Base-by-base conservation (phyloP, 2,797 vertebrate species). In the Sebastolobus alascanus region DNA sequence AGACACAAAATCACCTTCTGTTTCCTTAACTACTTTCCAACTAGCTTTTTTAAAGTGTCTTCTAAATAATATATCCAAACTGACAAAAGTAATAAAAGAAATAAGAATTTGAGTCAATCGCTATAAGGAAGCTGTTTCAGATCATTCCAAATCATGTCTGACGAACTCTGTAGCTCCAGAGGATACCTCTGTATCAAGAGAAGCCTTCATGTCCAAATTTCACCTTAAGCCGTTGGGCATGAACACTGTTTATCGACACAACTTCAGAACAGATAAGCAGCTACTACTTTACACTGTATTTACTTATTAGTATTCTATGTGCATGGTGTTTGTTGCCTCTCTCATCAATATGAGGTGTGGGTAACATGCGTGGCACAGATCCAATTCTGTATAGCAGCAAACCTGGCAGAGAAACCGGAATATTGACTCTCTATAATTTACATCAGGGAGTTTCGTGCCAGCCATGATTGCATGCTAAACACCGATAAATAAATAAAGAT, bases 401-500 rank as follows among this genome's bases (percentile, higher is more conserved):
- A 82, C 73, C 87, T 89, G 87, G 85, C 88, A 80, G 80, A 84
- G 84, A 94, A 93, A 93, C 85, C 33, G 9, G 69, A 88, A 85
- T 92, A 93, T 94, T 92, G 91, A 94, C 90, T 92, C 65, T 67
- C 80, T 85, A 86, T 93, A 91, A 93, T 94, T 94, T 91, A 90
- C 89, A 93, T 91, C 66, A 69, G 83, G 85, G 91, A 91, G 81
- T 81, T 91, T 84, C 33, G 74, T 90, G 89, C 90, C 84, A 89
- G 75, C 76, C 85, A 71, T 80, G 81, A 91, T 88, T 87, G 88
- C 82, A 90, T 84, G 84, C 92, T 90, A 90, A 91, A 90, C 84
- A 89, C 90, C 37, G 60, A 93, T 94, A 90, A 93, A 94, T 93
- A 94, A 91, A 90, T 93, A 90, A 94, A 91, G 78, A 93, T 89